Conservation (phyloP, 2,888 invertebrate genomes). For the Spisula subtruncata region DNA sequence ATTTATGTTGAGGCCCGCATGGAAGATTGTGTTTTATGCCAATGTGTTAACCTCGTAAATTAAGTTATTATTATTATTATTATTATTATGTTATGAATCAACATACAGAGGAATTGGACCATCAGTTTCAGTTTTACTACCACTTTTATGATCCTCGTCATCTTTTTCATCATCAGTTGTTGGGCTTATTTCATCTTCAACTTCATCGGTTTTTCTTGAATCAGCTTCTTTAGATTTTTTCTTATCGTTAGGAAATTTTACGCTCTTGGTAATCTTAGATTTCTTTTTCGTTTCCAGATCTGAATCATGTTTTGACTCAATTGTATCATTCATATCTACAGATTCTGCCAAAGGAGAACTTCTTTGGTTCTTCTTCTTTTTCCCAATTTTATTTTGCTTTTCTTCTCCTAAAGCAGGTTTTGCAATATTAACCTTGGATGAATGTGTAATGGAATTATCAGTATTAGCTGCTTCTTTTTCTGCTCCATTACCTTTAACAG, state of each 20-base stretch:
- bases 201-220: slow-evolving; percentile 15
- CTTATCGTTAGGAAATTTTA: not conserved
- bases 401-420: not conserved
- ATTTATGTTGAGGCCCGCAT: no score
- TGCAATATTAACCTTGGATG: not conserved
- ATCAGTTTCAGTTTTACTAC: not conserved
- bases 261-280: not conserved
- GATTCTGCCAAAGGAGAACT: not conserved
- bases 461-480: not conserved
- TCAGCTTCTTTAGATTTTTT: not conserved
- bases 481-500: not conserved
- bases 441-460: not conserved
- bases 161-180: not conserved
- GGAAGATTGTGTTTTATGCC: no score
- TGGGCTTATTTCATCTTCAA: slow-evolving; percentile 11
- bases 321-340: not conserved
- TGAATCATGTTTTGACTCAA: not conserved
- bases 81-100: not conserved
- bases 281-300: not conserved
- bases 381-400: not conserved
- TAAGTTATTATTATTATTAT: no score
- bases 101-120: slow-evolving; percentile 43
- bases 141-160: not conserved
- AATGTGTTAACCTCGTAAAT: no score
- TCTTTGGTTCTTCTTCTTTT: not conserved